These are phyloP conservation scores for Exephanes ischioxanthus DNA, from an alignment of 2,888 invertebrate species.

Conservation along the genomic window DNA sequence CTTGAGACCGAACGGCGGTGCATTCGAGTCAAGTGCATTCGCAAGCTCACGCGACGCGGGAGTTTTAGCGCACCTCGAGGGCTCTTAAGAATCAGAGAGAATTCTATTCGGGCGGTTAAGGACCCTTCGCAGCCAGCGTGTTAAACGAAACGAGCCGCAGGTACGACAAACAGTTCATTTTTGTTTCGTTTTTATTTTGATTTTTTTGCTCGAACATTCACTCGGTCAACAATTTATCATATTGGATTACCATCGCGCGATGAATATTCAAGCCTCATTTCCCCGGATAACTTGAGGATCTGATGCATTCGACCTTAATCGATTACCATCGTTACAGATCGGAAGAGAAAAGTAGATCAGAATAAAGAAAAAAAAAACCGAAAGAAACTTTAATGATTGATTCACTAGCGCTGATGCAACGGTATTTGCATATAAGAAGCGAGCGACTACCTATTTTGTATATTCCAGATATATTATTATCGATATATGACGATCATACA, in stretches of 20 bases:
- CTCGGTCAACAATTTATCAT: not conserved
- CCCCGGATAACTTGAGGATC: not conserved
- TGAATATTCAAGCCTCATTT: slow-evolving; percentile 8
- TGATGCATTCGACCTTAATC: slow-evolving; percentile 58
- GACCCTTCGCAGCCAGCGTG: not conserved
- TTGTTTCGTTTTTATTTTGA: not conserved
- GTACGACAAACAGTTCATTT: not conserved
- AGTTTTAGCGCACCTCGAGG: not conserved
- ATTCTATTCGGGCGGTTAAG: not conserved
- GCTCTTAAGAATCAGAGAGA: not conserved
- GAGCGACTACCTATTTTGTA: not conserved
- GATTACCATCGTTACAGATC: slow-evolving; percentile 25
- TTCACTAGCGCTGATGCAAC: slow-evolving; percentile 5
- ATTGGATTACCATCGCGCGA: not conserved
- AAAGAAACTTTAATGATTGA: slow-evolving; percentile 50
- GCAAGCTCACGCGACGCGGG: not conserved
- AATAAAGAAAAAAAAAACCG: slow-evolving; percentile 19
- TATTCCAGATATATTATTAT: no score
- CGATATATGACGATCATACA: no score
- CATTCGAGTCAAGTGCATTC: slow-evolving; percentile 18
- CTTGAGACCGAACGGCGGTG: not conserved
- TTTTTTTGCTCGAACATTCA: not conserved
- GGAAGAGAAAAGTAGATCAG: slow-evolving; percentile 59
- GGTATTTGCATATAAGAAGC: not conserved
- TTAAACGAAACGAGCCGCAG: not conserved